Evolutionary conservation across 37 sponge, comb jelly and placozoan species (phyloP), one percentile per base, ranked within the genome.

Genomic region (Eunapius fragilis): DNA sequence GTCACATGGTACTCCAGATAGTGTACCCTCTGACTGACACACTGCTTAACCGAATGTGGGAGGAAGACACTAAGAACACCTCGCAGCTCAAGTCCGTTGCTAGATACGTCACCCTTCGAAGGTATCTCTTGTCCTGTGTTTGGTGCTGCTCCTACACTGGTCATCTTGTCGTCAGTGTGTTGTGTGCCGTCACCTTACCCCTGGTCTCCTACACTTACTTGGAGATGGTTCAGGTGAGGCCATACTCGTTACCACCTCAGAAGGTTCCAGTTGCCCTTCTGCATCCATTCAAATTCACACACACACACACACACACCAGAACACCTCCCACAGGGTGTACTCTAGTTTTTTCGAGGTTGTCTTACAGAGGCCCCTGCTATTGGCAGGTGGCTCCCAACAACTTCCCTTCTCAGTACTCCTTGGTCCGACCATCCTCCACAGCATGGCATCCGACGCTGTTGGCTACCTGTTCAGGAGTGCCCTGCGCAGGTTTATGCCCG

Each of bases 351-450:
- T 71, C 67, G 92, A 91, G 41, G n/a, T 86, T 6, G 32, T 73
- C 37, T 6, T 32, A 25, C 86, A 94, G 32, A 78, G 91, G 28
- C 95, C 91, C 25, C 67, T 91, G 23, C 38, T 86, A 5, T 2
- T 34, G 19, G 32, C 71, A 31, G 82, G 87, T 23, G 38, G 67
- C 13, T 68, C 49, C 13, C 76, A 84, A 0, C 72, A 83, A 23
- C 73, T 93, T 31, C 91, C 94, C 58, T 86, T 71, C 49, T 84
- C 90, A 26, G 75, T 78, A 37, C 91, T 93, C 23, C 47, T 80
- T 45, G 31, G 74, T 0, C 94, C 94, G 14, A 87, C 91, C 5
- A 33, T 93, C 34, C 67, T 89, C 36, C 78, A 83, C 33, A 81
- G 85, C 2, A 33, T 92, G 32, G 70, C 78, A 0, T 31, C 78